Percentiles rank a stretch among this genome's conserved stretches.
These are phyloP conservation scores for Melipona beecheii DNA, from an alignment of 2,888 invertebrate genomes.

Conservation along the genomic window DNA sequence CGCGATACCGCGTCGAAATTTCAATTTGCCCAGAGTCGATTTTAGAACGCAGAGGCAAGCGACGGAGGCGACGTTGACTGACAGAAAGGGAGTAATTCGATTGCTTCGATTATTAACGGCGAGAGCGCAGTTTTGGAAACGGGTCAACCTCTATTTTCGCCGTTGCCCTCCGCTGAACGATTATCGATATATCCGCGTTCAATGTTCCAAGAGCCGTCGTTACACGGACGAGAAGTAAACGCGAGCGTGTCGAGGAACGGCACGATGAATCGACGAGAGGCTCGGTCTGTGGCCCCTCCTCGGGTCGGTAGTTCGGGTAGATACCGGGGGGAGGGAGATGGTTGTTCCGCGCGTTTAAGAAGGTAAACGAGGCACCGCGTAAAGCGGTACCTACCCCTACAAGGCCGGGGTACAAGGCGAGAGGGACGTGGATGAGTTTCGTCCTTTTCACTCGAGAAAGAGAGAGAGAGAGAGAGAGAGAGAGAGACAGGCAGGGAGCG, in stretches of 20 bases:
- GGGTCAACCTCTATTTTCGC: constrained; percentile 1
- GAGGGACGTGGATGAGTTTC: constrained; percentile 37
- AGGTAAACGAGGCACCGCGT: constrained; percentile 59
- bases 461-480: too few species aligned
- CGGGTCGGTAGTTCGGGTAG: constrained; percentile 19
- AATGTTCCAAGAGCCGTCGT: not conserved
- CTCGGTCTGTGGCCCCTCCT: not conserved
- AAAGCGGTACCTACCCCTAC: constrained; percentile 60
- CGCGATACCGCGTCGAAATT: constrained; percentile 40
- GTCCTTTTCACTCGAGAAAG: constrained; percentile 41
- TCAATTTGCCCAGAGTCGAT: constrained; percentile 37
- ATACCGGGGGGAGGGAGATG: constrained; percentile 5
- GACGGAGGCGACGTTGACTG: not conserved
- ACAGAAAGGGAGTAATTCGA: not conserved
- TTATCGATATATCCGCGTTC: not conserved
- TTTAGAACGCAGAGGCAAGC: not conserved
- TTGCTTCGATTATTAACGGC: too few species aligned
- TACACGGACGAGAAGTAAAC: not conserved
- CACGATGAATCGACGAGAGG: not conserved
- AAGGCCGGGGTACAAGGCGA: not conserved
- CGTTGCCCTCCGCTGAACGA: not conserved
- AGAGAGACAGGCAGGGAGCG: too few species aligned
- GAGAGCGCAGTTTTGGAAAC: not conserved
- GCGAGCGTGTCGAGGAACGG: too few species aligned
- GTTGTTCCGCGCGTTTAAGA: constrained; percentile 59